Base-by-base conservation (phyloP, 2,797 vertebrate genomes). In the Tragopan temminckii region DNA sequence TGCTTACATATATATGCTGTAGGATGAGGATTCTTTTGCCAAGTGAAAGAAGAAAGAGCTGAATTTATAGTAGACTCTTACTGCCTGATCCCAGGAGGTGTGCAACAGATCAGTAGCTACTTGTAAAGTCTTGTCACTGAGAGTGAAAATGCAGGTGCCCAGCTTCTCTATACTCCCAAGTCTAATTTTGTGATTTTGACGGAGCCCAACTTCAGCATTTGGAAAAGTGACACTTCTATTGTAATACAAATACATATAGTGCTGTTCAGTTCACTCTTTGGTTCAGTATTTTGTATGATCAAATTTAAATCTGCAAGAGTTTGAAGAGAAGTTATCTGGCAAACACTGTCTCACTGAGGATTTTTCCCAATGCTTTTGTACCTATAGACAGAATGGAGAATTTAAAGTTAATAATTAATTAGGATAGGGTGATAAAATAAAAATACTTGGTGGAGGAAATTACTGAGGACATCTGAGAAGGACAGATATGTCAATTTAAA, bases 361-460 rank as follows among this genome's bases (percentile, higher is more conserved):
- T 86, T 80, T 92, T 80, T 70, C 42, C 7, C 53, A 71, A 48
- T 90, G 91, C 79, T 85, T 90, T 88, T 89, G 7, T 42, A 25
- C 13, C 70, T 50, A 6, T 2, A 1, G 72, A 70, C 75, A 63
- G 58, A 3, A 63, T n/a, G 42, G 84, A 86, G 91, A 94, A 72
- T 68, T 76, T 80, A 62, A 90, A 90, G 77, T 70, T 75, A 86
- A 91, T 68, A 96, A 95, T 89, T 92, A 95, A 94, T 96, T 95
- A 90, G 81, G 38, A 64, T 36, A 79, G 66, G 50, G 18, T 85
- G 82, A 68, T 68, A 35, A 31, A 67, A 46, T 3, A 19, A 80
- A 78, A 94, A 68, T 45, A 6, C 43, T 79, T 77, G 85, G 43
- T 88, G 58, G 52, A 77, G 25, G 45, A 80, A 96, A 85, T 92